A percentile compares a stretch with the other conserved stretches of the same genome.
phyloP scores from a whole-genome alignment of 2,888 invertebrate species.

The Rhodophaea formosa region DNA sequence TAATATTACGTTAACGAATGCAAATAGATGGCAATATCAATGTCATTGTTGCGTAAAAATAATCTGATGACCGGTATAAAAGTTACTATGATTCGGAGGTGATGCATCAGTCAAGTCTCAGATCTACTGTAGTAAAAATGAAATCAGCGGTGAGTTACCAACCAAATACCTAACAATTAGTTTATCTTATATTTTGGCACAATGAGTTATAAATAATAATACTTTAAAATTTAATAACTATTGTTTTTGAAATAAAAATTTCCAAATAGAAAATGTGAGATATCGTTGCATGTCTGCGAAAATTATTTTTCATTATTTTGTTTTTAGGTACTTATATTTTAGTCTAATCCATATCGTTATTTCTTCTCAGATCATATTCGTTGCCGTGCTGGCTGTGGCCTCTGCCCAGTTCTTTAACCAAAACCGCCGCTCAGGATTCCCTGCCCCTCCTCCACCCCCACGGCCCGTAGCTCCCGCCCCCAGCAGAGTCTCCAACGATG shows the following conservation, averaged over 20 bases:
- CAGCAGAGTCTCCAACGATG: constrained; percentile 42
- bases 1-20: constrained; percentile 38
- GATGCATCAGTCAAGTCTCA: constrained; percentile 41
- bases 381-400: constrained; percentile 53
- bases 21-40: constrained; percentile 51
- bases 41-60: constrained; percentile 53
- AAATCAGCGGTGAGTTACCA: constrained; percentile 52
- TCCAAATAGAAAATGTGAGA: no score
- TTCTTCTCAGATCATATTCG: constrained; percentile 43
- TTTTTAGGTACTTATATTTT: background rate
- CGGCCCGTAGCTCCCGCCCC: constrained; percentile 29
- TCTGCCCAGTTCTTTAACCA: constrained; percentile 45
- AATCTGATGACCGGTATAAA: constrained; percentile 46
- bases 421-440: constrained; percentile 21
- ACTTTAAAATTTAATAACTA: no score
- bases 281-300: no score
- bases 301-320: no score
- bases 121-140: constrained; percentile 45
- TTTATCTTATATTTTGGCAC: no score
- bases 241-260: no score
- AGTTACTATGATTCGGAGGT: constrained; percentile 35
- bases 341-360: background rate
- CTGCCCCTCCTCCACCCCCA: constrained; percentile 23
- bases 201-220: no score
- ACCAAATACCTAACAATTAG: no score